These are phyloP conservation scores for Peromyscus aztecus DNA, from an alignment of 2,797 vertebrate species.

Conservation along the genomic window DNA sequence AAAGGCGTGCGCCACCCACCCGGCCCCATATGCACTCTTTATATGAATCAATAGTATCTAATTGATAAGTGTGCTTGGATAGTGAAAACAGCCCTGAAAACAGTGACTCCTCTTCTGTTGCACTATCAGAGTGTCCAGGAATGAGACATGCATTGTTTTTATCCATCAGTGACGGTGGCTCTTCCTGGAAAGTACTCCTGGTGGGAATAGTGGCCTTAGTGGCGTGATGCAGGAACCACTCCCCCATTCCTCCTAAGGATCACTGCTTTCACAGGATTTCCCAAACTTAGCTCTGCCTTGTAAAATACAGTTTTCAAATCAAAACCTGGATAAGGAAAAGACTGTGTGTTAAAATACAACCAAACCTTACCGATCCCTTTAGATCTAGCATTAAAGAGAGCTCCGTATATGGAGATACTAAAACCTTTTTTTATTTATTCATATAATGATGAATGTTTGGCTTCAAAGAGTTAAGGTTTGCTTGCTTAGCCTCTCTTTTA, in stretches of 20 bases:
- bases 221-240: neutral
- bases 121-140: neutral
- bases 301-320: constrained; percentile 30
- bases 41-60: neutral
- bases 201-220: neutral
- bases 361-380: neutral
- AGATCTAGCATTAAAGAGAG: neutral
- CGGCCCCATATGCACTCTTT: neutral
- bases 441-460: neutral
- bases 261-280: neutral
- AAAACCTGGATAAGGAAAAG: neutral
- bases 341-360: neutral
- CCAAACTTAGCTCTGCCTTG: neutral
- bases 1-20: too few relatives aligned
- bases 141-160: neutral
- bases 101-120: neutral
- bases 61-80: neutral
- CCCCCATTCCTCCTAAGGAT: neutral
- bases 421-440: neutral
- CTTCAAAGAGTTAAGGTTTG: neutral
- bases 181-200: neutral
- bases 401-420: neutral
- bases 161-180: neutral
- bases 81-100: neutral
- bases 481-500: neutral